These are phyloP conservation scores for Cyprinodon brontotheroides DNA, from an alignment of 2,113 vertebrate species.

Conservation along the genomic window DNA sequence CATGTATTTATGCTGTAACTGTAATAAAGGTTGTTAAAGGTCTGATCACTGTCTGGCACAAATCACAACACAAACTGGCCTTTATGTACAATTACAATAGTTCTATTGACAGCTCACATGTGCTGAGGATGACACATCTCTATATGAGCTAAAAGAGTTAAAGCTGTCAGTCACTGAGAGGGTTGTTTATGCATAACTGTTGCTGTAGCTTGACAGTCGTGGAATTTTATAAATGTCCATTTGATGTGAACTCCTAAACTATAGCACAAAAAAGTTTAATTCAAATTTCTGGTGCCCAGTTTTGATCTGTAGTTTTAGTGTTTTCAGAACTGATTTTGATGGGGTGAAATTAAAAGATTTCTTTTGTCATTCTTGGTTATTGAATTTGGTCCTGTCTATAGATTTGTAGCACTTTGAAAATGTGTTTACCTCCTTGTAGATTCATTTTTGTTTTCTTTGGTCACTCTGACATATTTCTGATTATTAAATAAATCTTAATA, in stretches of 20 bases:
- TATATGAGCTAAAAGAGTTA: background rate
- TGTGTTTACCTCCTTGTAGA: background rate
- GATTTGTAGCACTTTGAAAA: too few species aligned
- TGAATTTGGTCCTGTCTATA: background rate
- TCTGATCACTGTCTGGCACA: constrained; percentile 50
- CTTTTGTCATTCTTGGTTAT: background rate
- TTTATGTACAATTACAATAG: constrained; percentile 61
- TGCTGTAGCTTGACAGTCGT: background rate
- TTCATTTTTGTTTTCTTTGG: too few species aligned
- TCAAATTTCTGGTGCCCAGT: background rate
- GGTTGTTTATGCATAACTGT: background rate
- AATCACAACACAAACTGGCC: constrained; percentile 45
- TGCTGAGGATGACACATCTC: constrained; percentile 30
- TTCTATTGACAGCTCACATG: constrained; percentile 57
- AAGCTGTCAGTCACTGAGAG: constrained; percentile 1
- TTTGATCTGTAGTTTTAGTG: background rate
- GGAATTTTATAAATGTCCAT: too few species aligned
- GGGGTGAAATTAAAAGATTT: background rate
- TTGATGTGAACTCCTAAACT: background rate
- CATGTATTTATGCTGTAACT: background rate
- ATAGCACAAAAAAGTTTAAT: background rate
- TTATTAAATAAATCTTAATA: background rate
- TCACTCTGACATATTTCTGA: too few species aligned
- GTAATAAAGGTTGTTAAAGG: constrained; percentile 2
- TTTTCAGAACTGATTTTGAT: background rate